phyloP scores from a whole-genome alignment of 2,113 vertebrate species.

The Chrysochloris asiatica region DNA sequence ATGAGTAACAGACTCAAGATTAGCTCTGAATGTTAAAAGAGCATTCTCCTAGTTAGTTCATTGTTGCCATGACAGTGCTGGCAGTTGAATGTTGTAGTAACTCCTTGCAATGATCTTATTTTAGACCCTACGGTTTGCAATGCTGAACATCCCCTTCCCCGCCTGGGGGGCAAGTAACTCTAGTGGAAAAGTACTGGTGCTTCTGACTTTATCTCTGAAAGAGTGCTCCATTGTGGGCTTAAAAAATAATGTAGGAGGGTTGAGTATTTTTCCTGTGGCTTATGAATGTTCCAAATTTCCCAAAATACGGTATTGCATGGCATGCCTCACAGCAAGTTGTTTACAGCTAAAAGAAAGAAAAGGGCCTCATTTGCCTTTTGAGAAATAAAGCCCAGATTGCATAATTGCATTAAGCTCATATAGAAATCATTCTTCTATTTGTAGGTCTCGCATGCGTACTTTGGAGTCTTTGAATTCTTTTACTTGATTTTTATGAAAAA shows the following conservation, averaged over 20 bases:
- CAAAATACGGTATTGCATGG: conserved; percentile 82
- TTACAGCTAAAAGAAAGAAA: conserved; percentile 74
- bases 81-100: conserved; percentile 75
- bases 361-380: conserved; percentile 55
- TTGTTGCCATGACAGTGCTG: conserved; percentile 79
- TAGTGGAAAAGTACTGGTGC: conserved; percentile 69
- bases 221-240: conserved; percentile 81
- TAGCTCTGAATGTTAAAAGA: conserved; percentile 69
- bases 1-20: conserved; percentile 66
- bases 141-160: conserved; percentile 66
- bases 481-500: conserved; percentile 50
- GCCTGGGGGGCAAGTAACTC: conserved; percentile 63
- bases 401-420: conserved; percentile 61
- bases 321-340: conserved; percentile 81
- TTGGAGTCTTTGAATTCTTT: conserved; percentile 51
- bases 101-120: conserved; percentile 78
- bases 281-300: conserved; percentile 82
- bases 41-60: conserved; percentile 69
- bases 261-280: conserved; percentile 82
- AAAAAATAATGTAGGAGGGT: conserved; percentile 77
- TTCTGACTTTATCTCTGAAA: conserved; percentile 72
- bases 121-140: conserved; percentile 77
- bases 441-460: conserved; percentile 51
- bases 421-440: conserved; percentile 67
- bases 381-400: conserved; percentile 70